Conservation (phyloP, 2,797 vertebrate species). For the Streptopelia turtur region DNA sequence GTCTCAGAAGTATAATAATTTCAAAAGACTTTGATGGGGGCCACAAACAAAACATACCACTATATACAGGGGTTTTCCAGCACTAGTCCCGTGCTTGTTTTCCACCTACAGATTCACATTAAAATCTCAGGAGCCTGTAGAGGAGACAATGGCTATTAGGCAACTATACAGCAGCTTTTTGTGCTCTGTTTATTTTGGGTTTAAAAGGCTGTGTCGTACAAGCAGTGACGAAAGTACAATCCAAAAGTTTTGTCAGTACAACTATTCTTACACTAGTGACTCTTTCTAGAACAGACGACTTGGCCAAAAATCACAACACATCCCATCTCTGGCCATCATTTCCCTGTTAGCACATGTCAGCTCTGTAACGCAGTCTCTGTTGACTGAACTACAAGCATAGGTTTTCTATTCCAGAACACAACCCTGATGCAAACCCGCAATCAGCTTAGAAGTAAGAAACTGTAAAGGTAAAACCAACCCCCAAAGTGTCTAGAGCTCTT, state of each 20-base stretch:
- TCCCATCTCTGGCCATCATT: background rate
- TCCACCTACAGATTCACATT: slow-evolving; percentile 32
- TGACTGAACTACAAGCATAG: background rate
- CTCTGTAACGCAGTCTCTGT: background rate
- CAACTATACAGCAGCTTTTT: background rate
- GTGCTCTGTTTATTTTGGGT: slow-evolving; percentile 24
- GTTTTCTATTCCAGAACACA: slow-evolving; percentile 32
- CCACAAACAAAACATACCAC: background rate
- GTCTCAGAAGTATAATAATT: background rate
- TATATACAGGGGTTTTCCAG: background rate
- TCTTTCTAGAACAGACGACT: background rate
- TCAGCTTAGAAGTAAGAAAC: slow-evolving; percentile 4
- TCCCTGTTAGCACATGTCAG: background rate
- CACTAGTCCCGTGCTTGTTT: background rate
- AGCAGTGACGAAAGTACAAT: slow-evolving; percentile 57
- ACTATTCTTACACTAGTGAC: background rate
- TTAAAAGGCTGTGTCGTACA: slow-evolving; percentile 29
- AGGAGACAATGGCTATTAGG: slow-evolving; percentile 50
- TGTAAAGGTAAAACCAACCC: background rate
- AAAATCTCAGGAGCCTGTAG: slow-evolving; percentile 7
- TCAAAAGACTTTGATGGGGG: background rate
- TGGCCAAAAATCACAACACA: slow-evolving; percentile 22
- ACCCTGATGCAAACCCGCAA: slow-evolving; percentile 22
- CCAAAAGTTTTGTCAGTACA: slow-evolving; percentile 27
- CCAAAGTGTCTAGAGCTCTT: background rate